phyloP scores from a whole-genome alignment of 53 echinoderm and acorn worm species.

The Echinarachnius parma region DNA sequence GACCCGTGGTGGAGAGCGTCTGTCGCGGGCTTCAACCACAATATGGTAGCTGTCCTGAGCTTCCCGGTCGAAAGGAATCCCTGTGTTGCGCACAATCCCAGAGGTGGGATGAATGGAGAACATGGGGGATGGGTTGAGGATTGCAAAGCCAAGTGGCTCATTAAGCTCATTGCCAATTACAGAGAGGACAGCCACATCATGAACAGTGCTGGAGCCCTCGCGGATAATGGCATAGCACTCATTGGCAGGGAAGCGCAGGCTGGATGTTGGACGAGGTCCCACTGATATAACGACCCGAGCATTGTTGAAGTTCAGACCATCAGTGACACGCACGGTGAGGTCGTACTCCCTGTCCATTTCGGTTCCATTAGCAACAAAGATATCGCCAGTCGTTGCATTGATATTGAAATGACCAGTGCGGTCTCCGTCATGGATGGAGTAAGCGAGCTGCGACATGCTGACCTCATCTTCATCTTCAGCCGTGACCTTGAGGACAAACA shows the following conservation, averaged over 20 bases:
- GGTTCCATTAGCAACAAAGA: conserved; percentile 61
- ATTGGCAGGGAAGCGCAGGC: conserved; percentile 76
- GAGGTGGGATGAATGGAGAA: conserved; percentile 81
- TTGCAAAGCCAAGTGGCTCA: conserved; percentile 78
- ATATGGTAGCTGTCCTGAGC: conserved; percentile 69
- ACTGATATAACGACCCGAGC: conserved; percentile 61
- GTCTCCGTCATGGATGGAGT: conserved; percentile 81
- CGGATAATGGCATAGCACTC: conserved; percentile 72
- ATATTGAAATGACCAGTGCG: conserved; percentile 65
- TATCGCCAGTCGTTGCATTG: conserved; percentile 53
- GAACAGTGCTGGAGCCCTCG: conserved; percentile 76
- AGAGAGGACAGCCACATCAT: conserved; percentile 74
- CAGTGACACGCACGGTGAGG: conserved; percentile 76
- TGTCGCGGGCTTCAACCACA: conserved; percentile 78
- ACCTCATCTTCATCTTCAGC: conserved; percentile 85
- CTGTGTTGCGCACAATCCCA: conserved; percentile 77
- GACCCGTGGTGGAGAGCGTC: conserved; percentile 53
- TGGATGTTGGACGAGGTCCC: conserved; percentile 58
- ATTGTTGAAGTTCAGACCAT: conserved; percentile 77
- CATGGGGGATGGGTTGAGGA: conserved; percentile 83
- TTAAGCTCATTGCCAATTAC: conserved; percentile 84
- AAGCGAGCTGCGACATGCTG: conserved; percentile 82
- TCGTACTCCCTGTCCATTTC: conserved; percentile 61
- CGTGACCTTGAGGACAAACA: conserved; percentile 63
- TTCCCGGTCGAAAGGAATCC: conserved; percentile 82